Evolutionary conservation across 2,113 vertebrate genomes (phyloP), one percentile per base, ranked within the genome.

Genomic region (Tyto alba): DNA sequence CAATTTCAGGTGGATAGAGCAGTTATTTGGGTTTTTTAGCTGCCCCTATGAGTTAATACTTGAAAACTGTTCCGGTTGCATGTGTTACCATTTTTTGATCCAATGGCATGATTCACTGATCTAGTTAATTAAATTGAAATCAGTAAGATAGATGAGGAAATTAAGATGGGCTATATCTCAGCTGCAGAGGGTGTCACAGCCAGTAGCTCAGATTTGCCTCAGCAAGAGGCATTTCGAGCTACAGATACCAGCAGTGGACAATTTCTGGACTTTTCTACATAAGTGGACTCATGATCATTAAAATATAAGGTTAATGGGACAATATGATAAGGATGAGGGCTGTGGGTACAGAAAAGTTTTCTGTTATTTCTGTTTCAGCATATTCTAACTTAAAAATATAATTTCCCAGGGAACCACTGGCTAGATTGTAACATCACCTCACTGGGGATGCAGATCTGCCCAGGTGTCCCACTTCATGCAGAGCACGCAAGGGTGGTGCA

Each of bases 191-290:
- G 19, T 29, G 12, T 32, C n/a, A 30, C n/a, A 55, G 64, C 2
- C 55, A 62, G 25, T 17, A n/a, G 32, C 34, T 85, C 8, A 59
- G 57, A 19, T 90, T 63, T 78, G 23, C 53, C 27, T 16, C 4
- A 64, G 16, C n/a, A 8, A 27, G 40, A 82, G 50, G 43, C 16
- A 67, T 64, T 56, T 43, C 43, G 75, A 63, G 50, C 36, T 64
- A 68, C 34, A 89, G 34, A 2, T 29, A 30, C 16, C 1, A 4
- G 6, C 11, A 25, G 13, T 0, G 1, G 64, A 10, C n/a, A 75
- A 47, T 34, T 60, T 71, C 29, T 63, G 36, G 26, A 26, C 64
- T 27, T 64, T 60, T 78, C 43, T 60, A 34, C 27, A n/a, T 3
- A 30, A 7, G 5, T 8, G 63, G 30, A 60, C 23, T 47, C 1